These are phyloP conservation scores for Zaprionus taronus DNA, from an alignment of 1,140 invertebrate genomes.

Conservation along the genomic window DNA sequence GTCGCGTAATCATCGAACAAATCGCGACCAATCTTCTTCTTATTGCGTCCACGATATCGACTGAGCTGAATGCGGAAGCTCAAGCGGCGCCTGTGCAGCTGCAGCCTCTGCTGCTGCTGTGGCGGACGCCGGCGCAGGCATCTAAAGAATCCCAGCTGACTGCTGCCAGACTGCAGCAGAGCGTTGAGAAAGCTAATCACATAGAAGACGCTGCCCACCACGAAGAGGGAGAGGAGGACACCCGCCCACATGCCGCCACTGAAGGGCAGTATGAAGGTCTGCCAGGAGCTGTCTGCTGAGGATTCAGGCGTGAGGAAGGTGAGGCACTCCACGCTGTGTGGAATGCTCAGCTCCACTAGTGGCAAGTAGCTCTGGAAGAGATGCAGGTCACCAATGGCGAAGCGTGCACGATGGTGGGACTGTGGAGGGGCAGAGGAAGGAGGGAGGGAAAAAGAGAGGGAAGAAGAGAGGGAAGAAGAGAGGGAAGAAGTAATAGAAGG, in stretches of 20 bases:
- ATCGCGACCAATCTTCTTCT: constrained; percentile 64
- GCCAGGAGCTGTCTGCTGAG: constrained; percentile 91
- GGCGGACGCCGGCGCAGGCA: constrained; percentile 28
- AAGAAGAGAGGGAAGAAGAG: neutral
- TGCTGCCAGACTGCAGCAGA: constrained; percentile 21
- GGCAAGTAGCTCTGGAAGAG: constrained; percentile 89
- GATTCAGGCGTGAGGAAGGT: constrained; percentile 93
- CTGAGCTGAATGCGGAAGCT: constrained; percentile 63
- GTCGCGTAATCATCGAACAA: constrained; percentile 89
- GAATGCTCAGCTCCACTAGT: constrained; percentile 90
- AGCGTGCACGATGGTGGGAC: constrained; percentile 87
- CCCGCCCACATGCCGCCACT: constrained; percentile 83
- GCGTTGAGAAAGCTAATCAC: constrained; percentile 73
- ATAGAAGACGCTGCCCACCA: constrained; percentile 73
- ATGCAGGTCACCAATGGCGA: constrained; percentile 91
- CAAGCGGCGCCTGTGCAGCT: constrained; percentile 30
- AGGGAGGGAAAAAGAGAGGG: too few relatives aligned
- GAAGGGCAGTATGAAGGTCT: constrained; percentile 92
- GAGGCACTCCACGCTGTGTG: constrained; percentile 92
- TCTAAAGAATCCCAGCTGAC: constrained; percentile 42
- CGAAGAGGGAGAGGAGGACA: constrained; percentile 72
- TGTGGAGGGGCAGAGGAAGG: constrained; percentile 17
- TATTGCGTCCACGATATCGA: constrained; percentile 22
- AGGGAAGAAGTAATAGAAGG: neutral
- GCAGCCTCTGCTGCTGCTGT: neutral